Evolutionary conservation across 1,140 invertebrate species (phyloP).

Genomic region (Geopemphigus sp.): DNA sequence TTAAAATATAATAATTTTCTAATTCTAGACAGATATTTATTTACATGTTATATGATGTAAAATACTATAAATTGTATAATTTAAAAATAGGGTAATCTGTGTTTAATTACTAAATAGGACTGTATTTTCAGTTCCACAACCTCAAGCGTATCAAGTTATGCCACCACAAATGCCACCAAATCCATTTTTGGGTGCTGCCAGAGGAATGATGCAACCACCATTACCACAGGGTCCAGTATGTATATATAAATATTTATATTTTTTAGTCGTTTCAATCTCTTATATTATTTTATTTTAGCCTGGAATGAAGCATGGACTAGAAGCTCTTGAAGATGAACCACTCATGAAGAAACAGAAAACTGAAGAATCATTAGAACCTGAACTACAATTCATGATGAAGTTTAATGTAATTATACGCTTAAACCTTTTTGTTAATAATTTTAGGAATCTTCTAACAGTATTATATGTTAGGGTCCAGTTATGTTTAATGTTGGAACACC

Average conservation of each 20-base stretch:
- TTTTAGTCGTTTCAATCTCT: no score
- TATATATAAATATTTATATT: not conserved
- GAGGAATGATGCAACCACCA: conserved; percentile 45
- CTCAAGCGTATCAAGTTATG: conserved; percentile 39
- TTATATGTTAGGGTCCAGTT: conserved; percentile 63
- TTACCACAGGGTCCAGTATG: conserved; percentile 23
- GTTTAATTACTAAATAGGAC: not conserved
- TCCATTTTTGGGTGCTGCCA: conserved; percentile 42
- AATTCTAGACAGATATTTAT: no score
- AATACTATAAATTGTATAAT: no score
- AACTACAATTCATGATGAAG: conserved; percentile 75
- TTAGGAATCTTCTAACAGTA: conserved; percentile 35
- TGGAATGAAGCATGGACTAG: conserved; percentile 53
- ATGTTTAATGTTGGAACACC: conserved; percentile 79
- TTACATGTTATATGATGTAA: no score
- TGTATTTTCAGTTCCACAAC: conserved; percentile 32
- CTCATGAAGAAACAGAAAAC: conserved; percentile 83
- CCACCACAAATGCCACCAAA: conserved; percentile 42
- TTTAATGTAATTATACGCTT: conserved; percentile 55
- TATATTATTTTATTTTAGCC: conserved; percentile 48
- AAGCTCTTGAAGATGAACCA: conserved; percentile 73
- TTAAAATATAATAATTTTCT: no score
- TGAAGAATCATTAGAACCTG: conserved; percentile 89
- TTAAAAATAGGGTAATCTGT: no score
- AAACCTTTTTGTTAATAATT: conserved; percentile 46